These are phyloP conservation scores for Microplitis manilae DNA, from an alignment of 2,888 invertebrate genomes.

Conservation along the genomic window DNA sequence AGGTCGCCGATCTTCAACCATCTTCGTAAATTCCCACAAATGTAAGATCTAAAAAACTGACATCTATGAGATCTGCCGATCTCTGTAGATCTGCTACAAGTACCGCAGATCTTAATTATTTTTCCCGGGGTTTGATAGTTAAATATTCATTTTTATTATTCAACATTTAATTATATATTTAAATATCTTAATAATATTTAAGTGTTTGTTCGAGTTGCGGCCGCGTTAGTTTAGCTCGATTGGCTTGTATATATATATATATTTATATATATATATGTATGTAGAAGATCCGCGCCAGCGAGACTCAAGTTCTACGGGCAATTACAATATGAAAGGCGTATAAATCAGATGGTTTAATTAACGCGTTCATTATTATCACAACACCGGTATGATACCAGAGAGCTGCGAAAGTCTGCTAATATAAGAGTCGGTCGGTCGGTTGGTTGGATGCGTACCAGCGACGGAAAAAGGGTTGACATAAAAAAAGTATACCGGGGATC, in stretches of 20 bases:
- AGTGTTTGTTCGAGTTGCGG: conserved; percentile 29
- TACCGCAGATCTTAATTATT: too few relatives aligned
- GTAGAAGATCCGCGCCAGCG: conserved; percentile 41
- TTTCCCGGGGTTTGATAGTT: too few relatives aligned
- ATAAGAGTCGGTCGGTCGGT: conserved; percentile 18
- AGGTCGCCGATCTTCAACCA: too few relatives aligned
- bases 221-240: conserved; percentile 51
- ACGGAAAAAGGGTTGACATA: conserved; percentile 3
- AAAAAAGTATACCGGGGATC: neutral
- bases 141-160: too few relatives aligned
- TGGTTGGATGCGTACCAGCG: neutral
- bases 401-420: conserved; percentile 11
- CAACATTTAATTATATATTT: neutral
- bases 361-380: conserved; percentile 70
- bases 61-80: too few relatives aligned
- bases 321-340: conserved; percentile 71
- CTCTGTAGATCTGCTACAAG: too few relatives aligned
- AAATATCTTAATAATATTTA: neutral
- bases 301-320: conserved; percentile 66
- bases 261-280: neutral
- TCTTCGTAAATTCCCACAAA: too few relatives aligned
- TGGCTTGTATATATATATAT: conserved; percentile 40
- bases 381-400: conserved; percentile 43
- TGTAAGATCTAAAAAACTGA: too few relatives aligned
- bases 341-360: conserved; percentile 70